phyloP scores from a whole-genome alignment of 2,797 vertebrate genomes.

The Odontamblyopus lacepedii region DNA sequence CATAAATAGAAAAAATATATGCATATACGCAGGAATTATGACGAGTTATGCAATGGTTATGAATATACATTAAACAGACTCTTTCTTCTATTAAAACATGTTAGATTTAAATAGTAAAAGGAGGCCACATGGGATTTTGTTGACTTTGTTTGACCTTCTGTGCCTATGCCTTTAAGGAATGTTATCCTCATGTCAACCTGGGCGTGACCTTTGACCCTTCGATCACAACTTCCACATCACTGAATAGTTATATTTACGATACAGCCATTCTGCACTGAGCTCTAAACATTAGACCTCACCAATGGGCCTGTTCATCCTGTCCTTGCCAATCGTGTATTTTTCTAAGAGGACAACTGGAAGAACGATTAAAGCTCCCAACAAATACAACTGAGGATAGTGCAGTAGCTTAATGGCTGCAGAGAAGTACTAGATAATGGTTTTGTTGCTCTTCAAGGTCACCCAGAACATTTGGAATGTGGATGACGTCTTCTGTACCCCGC shows the following conservation, averaged over 20 bases:
- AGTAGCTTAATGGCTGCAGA: neutral
- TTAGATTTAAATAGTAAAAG: neutral
- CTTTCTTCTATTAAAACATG: neutral
- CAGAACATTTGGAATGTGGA: neutral
- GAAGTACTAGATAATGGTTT: neutral
- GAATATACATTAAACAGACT: too few species aligned
- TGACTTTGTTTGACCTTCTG: neutral
- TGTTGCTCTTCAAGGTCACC: slow-evolving; percentile 5
- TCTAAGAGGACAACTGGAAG: neutral
- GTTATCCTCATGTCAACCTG: neutral
- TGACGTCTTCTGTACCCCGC: too few species aligned
- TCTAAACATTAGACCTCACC: neutral
- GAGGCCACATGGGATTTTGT: neutral
- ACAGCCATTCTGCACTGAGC: neutral
- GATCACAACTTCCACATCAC: neutral
- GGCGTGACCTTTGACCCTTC: neutral
- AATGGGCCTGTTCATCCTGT: neutral
- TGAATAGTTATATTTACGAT: neutral
- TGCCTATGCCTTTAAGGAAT: neutral
- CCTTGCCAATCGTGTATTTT: neutral
- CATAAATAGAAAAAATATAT: too few species aligned
- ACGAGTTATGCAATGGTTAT: too few species aligned
- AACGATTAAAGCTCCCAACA: too few species aligned
- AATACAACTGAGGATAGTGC: neutral
- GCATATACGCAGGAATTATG: too few species aligned